Base-by-base conservation (phyloP, 2,888 invertebrate genomes). In the Acanthoscelides obtectus region DNA sequence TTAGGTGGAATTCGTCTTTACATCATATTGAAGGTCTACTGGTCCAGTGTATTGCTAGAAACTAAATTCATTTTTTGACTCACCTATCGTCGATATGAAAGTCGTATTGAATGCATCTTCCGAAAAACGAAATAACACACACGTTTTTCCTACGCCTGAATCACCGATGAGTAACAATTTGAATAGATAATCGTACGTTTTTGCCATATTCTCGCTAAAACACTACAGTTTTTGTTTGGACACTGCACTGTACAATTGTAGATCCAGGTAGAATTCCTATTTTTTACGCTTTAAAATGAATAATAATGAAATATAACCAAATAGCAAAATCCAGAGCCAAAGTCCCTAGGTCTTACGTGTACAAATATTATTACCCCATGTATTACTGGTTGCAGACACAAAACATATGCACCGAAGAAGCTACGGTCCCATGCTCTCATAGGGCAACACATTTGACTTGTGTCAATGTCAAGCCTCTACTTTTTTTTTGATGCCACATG, bases 1-100 rank as follows among this genome's bases (percentile, higher is more conserved):
- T 45, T 45, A 17, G 17, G 17, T 45, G 17, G 25, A 25, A 25
- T 45, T 12, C 45, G 12, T 45, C 17, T 45, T 17, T 6, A 45
- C 1, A 45, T 45, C 17, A 12, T 12, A 45, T 74, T 67, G 77
- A 73, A 77, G 76, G 77, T 76, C 75, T 74, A 74, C 77, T 76
- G 76, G 78, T 78, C 74, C 72, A 74, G 1, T 45, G 45, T 45
- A 45, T 45, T 45, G 17, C 17, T 12, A 45, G 17, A 45, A 45
- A 45, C 45, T 45, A 45, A 45, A 45, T 12, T 12, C 45, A 3
- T 45, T 70, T 71, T 69, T 75, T 77, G 77, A 83, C 90, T 90
- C 90, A 96, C 96, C 97, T 89, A 97, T 97, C 79, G 97, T 97
- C 76, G 97, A 97, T 86, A 97, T 97, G 88, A 97, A 97, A 77